Base-by-base conservation (phyloP, 1,140 invertebrate species). In the Drosophila parabipectinata region DNA sequence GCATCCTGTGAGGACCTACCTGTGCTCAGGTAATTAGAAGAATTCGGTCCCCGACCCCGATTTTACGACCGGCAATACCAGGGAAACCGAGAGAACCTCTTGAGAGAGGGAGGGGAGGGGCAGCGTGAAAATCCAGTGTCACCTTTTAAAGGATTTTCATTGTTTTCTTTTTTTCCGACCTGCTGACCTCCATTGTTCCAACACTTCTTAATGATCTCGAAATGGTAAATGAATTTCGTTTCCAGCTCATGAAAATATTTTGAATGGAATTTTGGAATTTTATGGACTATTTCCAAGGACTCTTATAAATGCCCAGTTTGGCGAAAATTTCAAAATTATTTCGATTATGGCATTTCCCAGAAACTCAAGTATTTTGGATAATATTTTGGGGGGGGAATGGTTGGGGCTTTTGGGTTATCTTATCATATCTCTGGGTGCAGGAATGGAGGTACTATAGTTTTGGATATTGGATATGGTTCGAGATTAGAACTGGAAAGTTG, bases 1-100 rank as follows among this genome's bases (percentile, higher is more conserved):
- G 18, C 18, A 56, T 73, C 68, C 73, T 77, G 47, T 8, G 21
- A 21, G 21, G 21, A 68, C 39, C 55, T 82, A 82, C 79, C 79
- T 82, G 79, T 51, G 45, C 28, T 21, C 62, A 64, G 79, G 79
- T 78, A 82, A 82, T 83, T 83, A 77, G 54, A 18, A 48, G 62
- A 48, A 69, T 69, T 48, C 18, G 51, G 62, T 57, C 26, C 39
- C 63, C 41, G 26, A 39, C 21, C 21, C 56, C 26, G 18, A 32
- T 69, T 69, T 69, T 69, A 69, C 32, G 51, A 68, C 26, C 32
- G 41, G 66, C 50, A 69, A 69, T 69, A 69, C 67, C 67, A 45
- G 53, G 52, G 64, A 71, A 71, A 71, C 45, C 24, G 41, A 30
- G 41, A 30, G 41, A 68, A 56, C 63, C 66, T 69, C 66, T 69